phyloP scores from a whole-genome alignment of 2,888 invertebrate genomes.

The Melanostoma scalare region DNA sequence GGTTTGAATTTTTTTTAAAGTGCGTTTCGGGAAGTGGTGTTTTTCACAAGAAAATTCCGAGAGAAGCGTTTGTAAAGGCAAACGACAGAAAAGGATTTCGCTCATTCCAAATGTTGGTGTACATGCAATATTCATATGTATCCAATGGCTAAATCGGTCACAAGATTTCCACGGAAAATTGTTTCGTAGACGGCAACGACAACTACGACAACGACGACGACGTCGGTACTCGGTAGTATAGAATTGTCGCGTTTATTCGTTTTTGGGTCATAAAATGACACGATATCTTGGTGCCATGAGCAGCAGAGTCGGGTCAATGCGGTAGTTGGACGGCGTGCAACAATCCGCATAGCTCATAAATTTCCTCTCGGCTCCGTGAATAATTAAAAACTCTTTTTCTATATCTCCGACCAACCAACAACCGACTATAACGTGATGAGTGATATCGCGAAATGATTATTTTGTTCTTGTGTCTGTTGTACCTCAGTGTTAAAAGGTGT shows the following conservation, averaged over 20 bases:
- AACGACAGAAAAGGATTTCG: conserved; percentile 45
- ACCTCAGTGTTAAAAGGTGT: conserved; percentile 16
- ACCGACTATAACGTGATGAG: not conserved
- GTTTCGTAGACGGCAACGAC: conserved; percentile 28
- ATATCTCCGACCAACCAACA: conserved; percentile 5
- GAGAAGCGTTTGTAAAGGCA: conserved; percentile 16
- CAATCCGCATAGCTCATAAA: conserved; percentile 65
- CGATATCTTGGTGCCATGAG: conserved; percentile 49
- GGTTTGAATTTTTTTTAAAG: conserved; percentile 1
- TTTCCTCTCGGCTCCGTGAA: conserved; percentile 41
- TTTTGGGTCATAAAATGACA: conserved; percentile 68
- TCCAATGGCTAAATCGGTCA: conserved; percentile 69
- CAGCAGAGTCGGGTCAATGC: conserved; percentile 60
- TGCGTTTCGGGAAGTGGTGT: not conserved
- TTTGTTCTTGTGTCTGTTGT: not conserved
- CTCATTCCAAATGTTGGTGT: conserved; percentile 52
- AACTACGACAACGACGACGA: not conserved
- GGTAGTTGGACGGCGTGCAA: conserved; percentile 55
- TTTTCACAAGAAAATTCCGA: conserved; percentile 15
- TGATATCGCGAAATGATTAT: conserved; percentile 2
- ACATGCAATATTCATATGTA: conserved; percentile 69
- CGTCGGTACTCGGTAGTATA: conserved; percentile 48
- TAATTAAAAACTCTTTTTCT: conserved; percentile 41
- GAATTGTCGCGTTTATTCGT: conserved; percentile 62
- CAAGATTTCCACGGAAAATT: conserved; percentile 56